Evolutionary conservation across 2,113 vertebrate genomes (phyloP), one percentile per base, ranked within the genome.

Genomic region (Martes martes): DNA sequence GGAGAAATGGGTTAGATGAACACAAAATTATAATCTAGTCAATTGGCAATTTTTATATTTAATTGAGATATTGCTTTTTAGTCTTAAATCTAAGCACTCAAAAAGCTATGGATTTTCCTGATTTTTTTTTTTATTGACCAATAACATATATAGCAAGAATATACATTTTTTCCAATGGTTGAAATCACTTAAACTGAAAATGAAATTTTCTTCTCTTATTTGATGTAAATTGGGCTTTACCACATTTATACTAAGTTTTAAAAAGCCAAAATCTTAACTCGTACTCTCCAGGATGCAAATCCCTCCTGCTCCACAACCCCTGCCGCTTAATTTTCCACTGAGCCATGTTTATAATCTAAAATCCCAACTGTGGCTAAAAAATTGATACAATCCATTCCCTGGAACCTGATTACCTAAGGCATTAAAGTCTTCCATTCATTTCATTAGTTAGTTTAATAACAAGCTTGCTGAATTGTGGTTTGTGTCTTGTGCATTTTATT

Each of bases 401-500:
- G 87, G 80, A 97, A 97, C 91, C 57, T 67, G 85, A 96, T 98
- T 98, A 98, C 94, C 96, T 94, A 98, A 98, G 94, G 96, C 82
- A 92, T 91, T 87, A 78, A 96, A 91, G 73, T 95, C 74, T 95
- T 98, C 97, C 97, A 98, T 98, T 98, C 89, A 98, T 98, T 97
- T 97, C 86, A 97, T 96, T 98, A 98, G 95, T 97, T 97, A 98
- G 78, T 63, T 82, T 98, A 98, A 98, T 96, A 98, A 97, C 52
- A 93, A 98, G 93, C 78, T 76, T 97, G 95, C 82, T 88, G 94
- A 80, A 94, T 96, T 94, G 69, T 92, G 95, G 39, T 96, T 98
- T 89, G 39, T 97, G 74, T 91, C 71, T 82, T 95, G 71, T 71
- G 45, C 74, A 76, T 92, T 88, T 96, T 63, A 69, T 94, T 96